A percentile compares a stretch with the other conserved stretches of the same genome.
Evolutionary conservation across 2,797 vertebrate species (phyloP).

Genomic region (Oreonectes daqikongensis): DNA sequence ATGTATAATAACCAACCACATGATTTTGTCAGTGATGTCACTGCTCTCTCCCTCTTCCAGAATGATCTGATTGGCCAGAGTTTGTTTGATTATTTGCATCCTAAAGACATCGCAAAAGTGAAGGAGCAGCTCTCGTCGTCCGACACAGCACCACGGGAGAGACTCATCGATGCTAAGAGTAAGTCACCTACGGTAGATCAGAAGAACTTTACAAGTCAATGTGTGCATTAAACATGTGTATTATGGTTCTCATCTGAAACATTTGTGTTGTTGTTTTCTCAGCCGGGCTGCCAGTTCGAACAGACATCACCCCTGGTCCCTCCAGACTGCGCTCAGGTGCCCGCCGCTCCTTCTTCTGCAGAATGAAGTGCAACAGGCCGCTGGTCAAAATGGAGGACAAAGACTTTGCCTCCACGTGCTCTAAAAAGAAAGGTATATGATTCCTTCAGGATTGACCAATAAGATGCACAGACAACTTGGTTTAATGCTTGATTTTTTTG

Average conservation of each 20-base stretch:
- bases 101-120: slow-evolving; percentile 96
- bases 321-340: slow-evolving; percentile 83
- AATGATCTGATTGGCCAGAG: slow-evolving; percentile 93
- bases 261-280: slow-evolving; percentile 29
- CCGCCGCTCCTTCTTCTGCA: slow-evolving; percentile 92
- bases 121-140: slow-evolving; percentile 95
- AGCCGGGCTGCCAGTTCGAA: slow-evolving; percentile 89
- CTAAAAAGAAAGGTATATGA: slow-evolving; percentile 90
- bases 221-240: too few relatives aligned
- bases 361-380: slow-evolving; percentile 91
- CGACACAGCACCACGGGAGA: slow-evolving; percentile 84
- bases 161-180: slow-evolving; percentile 92
- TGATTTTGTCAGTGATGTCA: not conserved
- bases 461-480: not conserved
- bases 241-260: not conserved
- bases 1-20: not conserved
- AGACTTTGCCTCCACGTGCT: slow-evolving; percentile 78
- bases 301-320: slow-evolving; percentile 77
- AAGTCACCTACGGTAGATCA: slow-evolving; percentile 60
- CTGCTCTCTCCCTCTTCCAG: slow-evolving; percentile 67
- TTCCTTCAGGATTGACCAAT: not conserved
- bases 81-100: slow-evolving; percentile 94
- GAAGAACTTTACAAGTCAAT: not conserved
- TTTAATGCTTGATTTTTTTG: not conserved
- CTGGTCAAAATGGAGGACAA: slow-evolving; percentile 85